Percentiles rank a stretch among this genome's conserved stretches.
These are phyloP conservation scores for Oryzias javanicus DNA, from an alignment of 2,113 vertebrate species.

Conservation along the genomic window DNA sequence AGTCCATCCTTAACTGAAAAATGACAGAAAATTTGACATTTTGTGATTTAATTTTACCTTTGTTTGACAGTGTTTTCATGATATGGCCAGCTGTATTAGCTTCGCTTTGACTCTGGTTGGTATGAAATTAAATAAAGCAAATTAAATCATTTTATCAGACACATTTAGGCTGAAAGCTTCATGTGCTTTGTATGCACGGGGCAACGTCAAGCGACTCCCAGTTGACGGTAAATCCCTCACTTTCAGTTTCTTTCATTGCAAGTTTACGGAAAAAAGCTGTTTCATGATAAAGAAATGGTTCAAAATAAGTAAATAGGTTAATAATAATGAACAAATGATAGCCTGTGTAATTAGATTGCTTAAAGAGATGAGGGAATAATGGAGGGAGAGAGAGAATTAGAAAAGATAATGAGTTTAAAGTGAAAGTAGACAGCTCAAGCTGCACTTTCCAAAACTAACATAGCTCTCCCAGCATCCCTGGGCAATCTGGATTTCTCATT, in stretches of 20 bases:
- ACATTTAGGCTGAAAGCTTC: conserved; percentile 10
- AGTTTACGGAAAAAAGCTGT: conserved; percentile 16
- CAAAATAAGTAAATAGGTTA: conserved; percentile 59
- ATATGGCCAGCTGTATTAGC: conserved; percentile 17
- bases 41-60: conserved; percentile 34
- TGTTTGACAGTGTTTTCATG: conserved; percentile 18
- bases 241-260: conserved; percentile 2
- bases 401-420: conserved; percentile 74
- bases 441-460: conserved; percentile 62
- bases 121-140: conserved; percentile 39
- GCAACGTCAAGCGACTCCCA: conserved; percentile 15
- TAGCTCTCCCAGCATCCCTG: conserved; percentile 49
- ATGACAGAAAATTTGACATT: conserved; percentile 35
- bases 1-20: conserved; percentile 30
- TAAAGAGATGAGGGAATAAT: conserved; percentile 73
- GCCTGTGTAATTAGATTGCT: conserved; percentile 74
- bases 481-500: conserved; percentile 60
- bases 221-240: conserved; percentile 25
- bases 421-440: conserved; percentile 62
- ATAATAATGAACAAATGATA: conserved; percentile 63
- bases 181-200: background rate
- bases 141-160: conserved; percentile 34
- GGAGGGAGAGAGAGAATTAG: conserved; percentile 67
- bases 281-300: conserved; percentile 41
- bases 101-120: conserved; percentile 36